Evolutionary conservation across 2,113 vertebrate genomes (phyloP), one percentile per base, ranked within the genome.

Genomic region (Stigmatopora argus): DNA sequence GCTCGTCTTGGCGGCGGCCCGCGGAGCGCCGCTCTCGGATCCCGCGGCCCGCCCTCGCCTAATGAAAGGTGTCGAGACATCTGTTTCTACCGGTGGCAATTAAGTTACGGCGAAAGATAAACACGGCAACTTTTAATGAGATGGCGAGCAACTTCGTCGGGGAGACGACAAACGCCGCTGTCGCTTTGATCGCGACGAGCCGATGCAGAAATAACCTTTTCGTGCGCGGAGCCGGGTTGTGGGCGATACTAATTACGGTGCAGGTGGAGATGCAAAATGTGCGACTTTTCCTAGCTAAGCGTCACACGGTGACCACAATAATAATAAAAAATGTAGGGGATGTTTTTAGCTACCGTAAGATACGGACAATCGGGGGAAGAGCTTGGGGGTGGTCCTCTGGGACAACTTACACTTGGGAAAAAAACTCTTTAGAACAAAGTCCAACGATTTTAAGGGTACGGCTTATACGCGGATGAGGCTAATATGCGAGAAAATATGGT

Each of bases 71-170:
- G 82, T 72, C 5, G 67, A 76, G 74, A 82, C 84, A 85, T 88
- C 84, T 82, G 78, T 83, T 87, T 85, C 83, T 76, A 81, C 77
- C 71, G 83, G 79, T 83, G 46, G 81, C 82, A 85, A 89, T 89
- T 86, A 86, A 84, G 81, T 82, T 86, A 85, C 70, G 71, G 80
- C 76, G 71, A 74, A 74, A 79, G 57, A 83, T 56, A 85, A 83
- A 85, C 85, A 87, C 85, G 77, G 81, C 79, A 83, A 75, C 56
- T 73, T 65, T 68, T 85, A 85, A 88, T 85, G 81, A 84, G 84
- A 75, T 63, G 74, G 73, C 70, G 78, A 65, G 74, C 47, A 41
- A 53, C 79, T 75, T 72, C 72, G 67, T 10, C 3, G 55, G 53
- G 21, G 51, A 67, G 49, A 59, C 73, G 38, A 78, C 65, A 51